Base-by-base conservation (phyloP, 2,797 vertebrate genomes). In the Pseudochirops corinnae region DNA sequence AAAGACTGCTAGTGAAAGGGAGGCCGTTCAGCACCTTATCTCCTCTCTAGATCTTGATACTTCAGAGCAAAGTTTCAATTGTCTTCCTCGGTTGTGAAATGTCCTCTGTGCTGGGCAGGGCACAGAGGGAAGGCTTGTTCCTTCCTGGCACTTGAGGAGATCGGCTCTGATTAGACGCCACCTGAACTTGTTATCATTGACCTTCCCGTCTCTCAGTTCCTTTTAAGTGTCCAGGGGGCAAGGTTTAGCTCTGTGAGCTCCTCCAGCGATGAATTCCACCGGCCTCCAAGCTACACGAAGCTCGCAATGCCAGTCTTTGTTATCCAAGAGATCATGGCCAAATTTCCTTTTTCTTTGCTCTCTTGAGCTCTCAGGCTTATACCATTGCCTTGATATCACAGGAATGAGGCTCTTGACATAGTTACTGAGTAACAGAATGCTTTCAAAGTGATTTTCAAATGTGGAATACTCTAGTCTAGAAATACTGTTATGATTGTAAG, bases 111-210 rank as follows among this genome's bases (percentile, higher is more conserved):
- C 93, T 55, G 60, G 82, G 52, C 90, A 92, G 90, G 95, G 62
- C 57, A 95, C 93, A 96, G 52, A 95, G 94, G 53, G 67, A 46
- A 31, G 26, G n/a, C 56, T 13, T 2, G 55, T 56, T 93, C 90
- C 62, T 94, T 92, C 87, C 58, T 0, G 0, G 56, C 53, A 95
- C 82, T 91, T 92, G 26, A 82, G 33, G 46, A 28, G 93, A 93
- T 96, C 90, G 96, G 82, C 74, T 94, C 82, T 1, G 55, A 94
- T 93, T 90, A 91, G 93, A 33, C 74, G 58, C 94, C 94, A 50
- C 95, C 93, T 5, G 96, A 95, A 94, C 57, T 46, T 94, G 74
- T 96, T 96, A n/a, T 95, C 92, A 58, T 95, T 97, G 94, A 93
- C 90, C 18, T 96, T 87, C 56, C 56, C 82, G 92, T 82, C 94